Conservation (phyloP, 2,888 invertebrate species). For the Acronicta alni region DNA sequence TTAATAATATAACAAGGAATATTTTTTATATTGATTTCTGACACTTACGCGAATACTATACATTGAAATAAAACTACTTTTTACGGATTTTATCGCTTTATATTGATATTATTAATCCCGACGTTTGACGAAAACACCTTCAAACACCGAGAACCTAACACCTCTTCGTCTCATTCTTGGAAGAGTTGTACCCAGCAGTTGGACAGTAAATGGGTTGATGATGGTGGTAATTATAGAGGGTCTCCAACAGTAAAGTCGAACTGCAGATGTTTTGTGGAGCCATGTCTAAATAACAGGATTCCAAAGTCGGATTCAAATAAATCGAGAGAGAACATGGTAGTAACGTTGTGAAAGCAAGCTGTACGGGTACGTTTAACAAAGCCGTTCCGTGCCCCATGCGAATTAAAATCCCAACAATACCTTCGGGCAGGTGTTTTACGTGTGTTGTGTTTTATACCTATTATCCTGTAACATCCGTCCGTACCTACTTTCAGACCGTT, state of each 20-base stretch:
- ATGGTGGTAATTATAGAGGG: too few relatives aligned
- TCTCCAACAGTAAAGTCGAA: background rate
- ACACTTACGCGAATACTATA: too few relatives aligned
- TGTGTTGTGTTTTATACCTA: slow-evolving; percentile 82
- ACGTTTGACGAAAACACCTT: too few relatives aligned
- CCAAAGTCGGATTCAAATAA: slow-evolving; percentile 22
- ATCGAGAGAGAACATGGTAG: slow-evolving; percentile 27
- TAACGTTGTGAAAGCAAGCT: slow-evolving; percentile 31
- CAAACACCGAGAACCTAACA: too few relatives aligned
- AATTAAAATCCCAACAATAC: slow-evolving; percentile 76
- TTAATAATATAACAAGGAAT: too few relatives aligned
- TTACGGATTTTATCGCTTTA: too few relatives aligned
- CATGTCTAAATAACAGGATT: slow-evolving; percentile 4
- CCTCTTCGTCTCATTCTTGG: too few relatives aligned
- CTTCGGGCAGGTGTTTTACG: slow-evolving; percentile 79
- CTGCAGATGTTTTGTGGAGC: background rate
- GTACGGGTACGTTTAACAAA: slow-evolving; percentile 57
- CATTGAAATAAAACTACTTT: too few relatives aligned
- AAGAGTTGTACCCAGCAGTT: too few relatives aligned
- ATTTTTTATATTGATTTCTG: too few relatives aligned
- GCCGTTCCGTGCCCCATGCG: slow-evolving; percentile 62
- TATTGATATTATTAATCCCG: too few relatives aligned
- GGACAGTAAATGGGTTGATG: too few relatives aligned
- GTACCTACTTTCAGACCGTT: slow-evolving; percentile 83
- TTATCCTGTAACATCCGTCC: slow-evolving; percentile 80